A percentile compares a stretch with the other conserved stretches of the same genome.
phyloP scores from a whole-genome alignment of 1,140 invertebrate genomes.

The Drosophila ironensis region DNA sequence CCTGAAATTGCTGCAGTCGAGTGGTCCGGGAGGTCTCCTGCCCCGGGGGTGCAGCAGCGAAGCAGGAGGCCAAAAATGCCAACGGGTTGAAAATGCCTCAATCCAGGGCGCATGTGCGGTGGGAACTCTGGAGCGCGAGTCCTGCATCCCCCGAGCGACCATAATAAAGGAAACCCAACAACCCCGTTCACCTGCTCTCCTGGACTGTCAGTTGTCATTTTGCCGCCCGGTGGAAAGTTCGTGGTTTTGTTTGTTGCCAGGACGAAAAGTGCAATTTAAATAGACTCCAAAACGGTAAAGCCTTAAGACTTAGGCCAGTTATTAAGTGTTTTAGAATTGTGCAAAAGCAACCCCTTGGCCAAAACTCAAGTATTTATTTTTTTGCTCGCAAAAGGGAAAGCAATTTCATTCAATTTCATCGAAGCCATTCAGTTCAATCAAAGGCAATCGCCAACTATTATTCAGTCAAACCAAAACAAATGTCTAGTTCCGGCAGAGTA shows the following conservation, averaged over 20 bases:
- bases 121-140: background rate
- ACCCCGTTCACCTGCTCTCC: slow-evolving; percentile 31
- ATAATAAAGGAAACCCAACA: slow-evolving; percentile 15
- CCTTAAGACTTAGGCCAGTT: too few species aligned
- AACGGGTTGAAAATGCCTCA: slow-evolving; percentile 58
- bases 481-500: slow-evolving; percentile 25
- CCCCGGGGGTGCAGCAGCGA: background rate
- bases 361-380: background rate
- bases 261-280: slow-evolving; percentile 25
- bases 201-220: slow-evolving; percentile 62
- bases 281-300: slow-evolving; percentile 30
- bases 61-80: slow-evolving; percentile 43
- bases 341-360: background rate
- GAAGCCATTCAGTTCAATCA: slow-evolving; percentile 13
- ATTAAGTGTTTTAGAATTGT: background rate
- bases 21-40: slow-evolving; percentile 12
- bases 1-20: slow-evolving; percentile 54
- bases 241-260: slow-evolving; percentile 57
- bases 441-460: slow-evolving; percentile 16
- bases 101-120: slow-evolving; percentile 52
- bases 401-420: background rate
- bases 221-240: slow-evolving; percentile 64
- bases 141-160: slow-evolving; percentile 10
- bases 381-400: background rate
- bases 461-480: slow-evolving; percentile 29